These are phyloP conservation scores for Psittacus erithacus DNA, from an alignment of 2,113 vertebrate genomes.

Conservation along the genomic window DNA sequence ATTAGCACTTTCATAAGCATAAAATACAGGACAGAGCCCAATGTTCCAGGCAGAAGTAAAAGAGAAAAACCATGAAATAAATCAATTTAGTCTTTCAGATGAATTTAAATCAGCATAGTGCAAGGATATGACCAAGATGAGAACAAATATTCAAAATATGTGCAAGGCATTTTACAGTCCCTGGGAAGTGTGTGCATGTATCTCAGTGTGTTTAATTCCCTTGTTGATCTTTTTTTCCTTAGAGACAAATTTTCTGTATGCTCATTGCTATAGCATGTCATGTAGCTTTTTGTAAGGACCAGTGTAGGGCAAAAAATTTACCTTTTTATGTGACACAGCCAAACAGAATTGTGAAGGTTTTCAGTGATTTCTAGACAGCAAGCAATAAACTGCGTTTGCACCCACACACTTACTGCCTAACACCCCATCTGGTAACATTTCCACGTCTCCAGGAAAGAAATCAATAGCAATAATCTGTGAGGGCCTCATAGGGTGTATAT, in stretches of 20 bases:
- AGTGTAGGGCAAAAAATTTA: conserved; percentile 69
- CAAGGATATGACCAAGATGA: conserved; percentile 15
- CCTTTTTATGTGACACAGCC: conserved; percentile 69
- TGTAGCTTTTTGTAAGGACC: conserved; percentile 67
- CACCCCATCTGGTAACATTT: conserved; percentile 97
- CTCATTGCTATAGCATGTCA: conserved; percentile 13
- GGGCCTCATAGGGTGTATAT: conserved; percentile 81
- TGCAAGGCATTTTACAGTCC: not conserved
- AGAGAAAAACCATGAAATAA: conserved; percentile 55
- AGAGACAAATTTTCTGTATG: conserved; percentile 58
- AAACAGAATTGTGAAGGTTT: conserved; percentile 74
- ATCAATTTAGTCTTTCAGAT: conserved; percentile 51
- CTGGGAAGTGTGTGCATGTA: not conserved
- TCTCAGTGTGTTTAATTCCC: conserved; percentile 29
- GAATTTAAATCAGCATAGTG: conserved; percentile 42
- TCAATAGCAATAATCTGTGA: conserved; percentile 98
- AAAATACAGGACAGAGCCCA: conserved; percentile 12
- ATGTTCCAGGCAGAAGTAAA: conserved; percentile 28
- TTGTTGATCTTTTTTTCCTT: conserved; percentile 59
- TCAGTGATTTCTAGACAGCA: conserved; percentile 80
- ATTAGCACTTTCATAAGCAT: conserved; percentile 64
- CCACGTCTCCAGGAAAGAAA: conserved; percentile 94
- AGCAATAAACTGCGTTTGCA: conserved; percentile 84
- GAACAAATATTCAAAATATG: conserved; percentile 34
- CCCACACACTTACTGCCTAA: conserved; percentile 89